These are phyloP conservation scores for Anguilla obscura DNA, from an alignment of 2,797 vertebrate species.

Conservation along the genomic window DNA sequence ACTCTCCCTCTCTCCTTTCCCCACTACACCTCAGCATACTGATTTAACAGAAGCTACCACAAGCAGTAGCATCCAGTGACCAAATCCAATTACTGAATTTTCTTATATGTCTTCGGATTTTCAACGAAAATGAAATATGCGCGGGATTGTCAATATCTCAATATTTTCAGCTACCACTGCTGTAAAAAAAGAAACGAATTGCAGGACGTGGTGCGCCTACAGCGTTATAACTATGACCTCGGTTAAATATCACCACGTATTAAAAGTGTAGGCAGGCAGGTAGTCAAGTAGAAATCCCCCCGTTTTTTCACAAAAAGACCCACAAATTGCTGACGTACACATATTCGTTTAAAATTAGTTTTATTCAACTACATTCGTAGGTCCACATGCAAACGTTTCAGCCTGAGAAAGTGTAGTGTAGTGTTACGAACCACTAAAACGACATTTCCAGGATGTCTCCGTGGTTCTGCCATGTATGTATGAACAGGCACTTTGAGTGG, in stretches of 20 bases:
- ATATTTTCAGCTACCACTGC: not conserved
- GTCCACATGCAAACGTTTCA: too few relatives aligned
- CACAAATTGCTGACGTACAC: too few relatives aligned
- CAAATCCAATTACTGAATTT: constrained; percentile 6
- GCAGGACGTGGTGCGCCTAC: not conserved
- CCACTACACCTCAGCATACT: not conserved
- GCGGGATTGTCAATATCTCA: not conserved
- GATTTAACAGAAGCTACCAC: not conserved
- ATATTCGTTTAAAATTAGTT: too few relatives aligned
- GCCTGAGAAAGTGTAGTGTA: not conserved
- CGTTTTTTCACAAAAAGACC: too few relatives aligned
- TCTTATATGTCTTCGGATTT: not conserved
- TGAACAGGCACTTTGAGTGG: not conserved
- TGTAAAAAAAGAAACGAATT: not conserved
- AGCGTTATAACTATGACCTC: not conserved
- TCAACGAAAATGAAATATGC: not conserved
- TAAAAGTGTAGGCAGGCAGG: too few relatives aligned
- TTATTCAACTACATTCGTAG: too few relatives aligned
- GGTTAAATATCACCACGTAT: not conserved
- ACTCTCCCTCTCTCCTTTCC: not conserved
- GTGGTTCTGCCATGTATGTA: not conserved
- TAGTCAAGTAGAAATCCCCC: too few relatives aligned
- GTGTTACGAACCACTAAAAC: not conserved
- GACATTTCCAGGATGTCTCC: not conserved
- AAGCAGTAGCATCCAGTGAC: not conserved